Evolutionary conservation across 1,140 invertebrate genomes (phyloP), one percentile per base, ranked within the genome.

Genomic region (Eurosta solidaginis): DNA sequence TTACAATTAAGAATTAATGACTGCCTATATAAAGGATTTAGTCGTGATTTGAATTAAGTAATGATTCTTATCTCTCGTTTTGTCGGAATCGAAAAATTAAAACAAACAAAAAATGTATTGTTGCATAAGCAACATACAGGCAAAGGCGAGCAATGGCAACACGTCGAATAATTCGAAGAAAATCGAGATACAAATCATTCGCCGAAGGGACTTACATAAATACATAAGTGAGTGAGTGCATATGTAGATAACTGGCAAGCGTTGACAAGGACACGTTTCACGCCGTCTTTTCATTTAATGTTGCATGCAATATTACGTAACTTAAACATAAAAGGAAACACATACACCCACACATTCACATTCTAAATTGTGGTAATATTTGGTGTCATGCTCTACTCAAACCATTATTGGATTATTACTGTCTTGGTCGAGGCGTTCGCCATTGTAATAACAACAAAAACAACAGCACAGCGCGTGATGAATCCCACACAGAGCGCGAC

Each of bases 201-300:
- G 59, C 17, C 22, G 59, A 2, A 4, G 9, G 59, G 33, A 68
- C 5, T 7, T 68, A 68, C 59, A n/a, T n/a, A n/a, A n/a, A n/a
- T n/a, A n/a, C n/a, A n/a, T n/a, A n/a, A n/a, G n/a, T n/a, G n/a
- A n/a, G n/a, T n/a, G n/a, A n/a, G n/a, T n/a, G n/a, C n/a, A n/a
- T n/a, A n/a, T n/a, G n/a, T n/a, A n/a, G n/a, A n/a, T n/a, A n/a
- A n/a, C 59, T 68, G 59, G n/a, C 10, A 42, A 20, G 33, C 59
- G 59, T 33, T 68, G 59, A 68, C 59, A 68, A 68, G 59, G 59
- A 68, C 59, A 68, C 36, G 36, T 68, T 20, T 68, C 59, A 40
- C 5, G 3, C 7, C 59, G 7, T 68, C 40, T 68, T 68, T 33
- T n/a, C n/a, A 29, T 40, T 40, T 33, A 29, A 33, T 68, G 29